These are phyloP conservation scores for Bhutanitis thaidina DNA, from an alignment of 2,888 invertebrate species.

Conservation along the genomic window DNA sequence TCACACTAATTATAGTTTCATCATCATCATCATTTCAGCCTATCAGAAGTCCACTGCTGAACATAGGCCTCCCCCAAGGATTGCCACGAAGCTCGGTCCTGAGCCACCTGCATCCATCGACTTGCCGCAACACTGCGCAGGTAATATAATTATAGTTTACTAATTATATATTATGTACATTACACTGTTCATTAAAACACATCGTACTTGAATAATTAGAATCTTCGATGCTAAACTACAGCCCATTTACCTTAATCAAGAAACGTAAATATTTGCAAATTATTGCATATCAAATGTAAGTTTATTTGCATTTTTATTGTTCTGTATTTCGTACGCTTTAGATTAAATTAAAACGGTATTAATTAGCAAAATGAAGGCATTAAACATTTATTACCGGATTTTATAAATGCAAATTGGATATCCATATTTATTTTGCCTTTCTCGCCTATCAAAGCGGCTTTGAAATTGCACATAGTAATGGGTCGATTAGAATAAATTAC, in stretches of 20 bases:
- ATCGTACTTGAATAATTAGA: no score
- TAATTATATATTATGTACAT: no score
- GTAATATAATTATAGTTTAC: no score
- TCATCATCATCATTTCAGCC: no score
- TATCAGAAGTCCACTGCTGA: no score
- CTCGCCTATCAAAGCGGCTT: conserved; percentile 38
- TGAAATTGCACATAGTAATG: conserved; percentile 25
- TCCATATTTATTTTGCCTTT: conserved; percentile 42
- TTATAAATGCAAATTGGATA: conserved; percentile 46
- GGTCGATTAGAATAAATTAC: conserved; percentile 17
- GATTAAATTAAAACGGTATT: conserved; percentile 16
- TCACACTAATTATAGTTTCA: no score
- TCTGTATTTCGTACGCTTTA: conserved; percentile 3
- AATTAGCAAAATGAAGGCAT: conserved; percentile 26
- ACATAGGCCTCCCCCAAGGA: no score
- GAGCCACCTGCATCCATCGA: no score
- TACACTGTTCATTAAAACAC: no score
- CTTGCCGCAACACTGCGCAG: no score
- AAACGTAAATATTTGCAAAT: conserved; percentile 13
- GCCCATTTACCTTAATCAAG: background rate
- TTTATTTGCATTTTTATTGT: conserved; percentile 23
- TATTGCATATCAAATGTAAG: conserved; percentile 11
- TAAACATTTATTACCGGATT: conserved; percentile 38
- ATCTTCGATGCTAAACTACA: no score
- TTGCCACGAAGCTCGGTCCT: no score